A percentile compares a stretch with the other conserved stretches of the same genome.
Evolutionary conservation across 92 coral and sea anemone species (phyloP).

Genomic region (Virgularia gustaviana): DNA sequence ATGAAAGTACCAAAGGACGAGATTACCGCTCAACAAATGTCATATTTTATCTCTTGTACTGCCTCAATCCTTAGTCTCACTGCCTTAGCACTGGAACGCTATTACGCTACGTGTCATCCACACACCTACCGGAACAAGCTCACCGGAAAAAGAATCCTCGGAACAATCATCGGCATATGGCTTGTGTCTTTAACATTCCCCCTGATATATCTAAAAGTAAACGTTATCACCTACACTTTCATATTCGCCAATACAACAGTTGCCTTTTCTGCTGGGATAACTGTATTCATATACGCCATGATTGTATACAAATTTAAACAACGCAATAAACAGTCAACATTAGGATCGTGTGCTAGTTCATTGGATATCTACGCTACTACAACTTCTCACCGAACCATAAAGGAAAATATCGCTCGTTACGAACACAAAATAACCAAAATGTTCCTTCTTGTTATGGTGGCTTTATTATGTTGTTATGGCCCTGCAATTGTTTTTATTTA

Average conservation of each 20-base stretch:
- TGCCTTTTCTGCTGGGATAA: constrained; percentile 61
- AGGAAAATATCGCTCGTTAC: constrained; percentile 16
- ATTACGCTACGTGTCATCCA: constrained; percentile 18
- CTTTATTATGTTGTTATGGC: constrained; percentile 68
- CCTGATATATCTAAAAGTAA: constrained; percentile 68
- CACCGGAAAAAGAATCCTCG: constrained; percentile 13
- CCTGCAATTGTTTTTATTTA: constrained; percentile 73
- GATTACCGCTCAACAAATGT: constrained; percentile 15
- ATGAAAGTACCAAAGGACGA: neutral
- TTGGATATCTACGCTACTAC: neutral
- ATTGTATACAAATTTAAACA: constrained; percentile 58
- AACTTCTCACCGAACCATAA: neutral
- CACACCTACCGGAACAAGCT: constrained; percentile 21
- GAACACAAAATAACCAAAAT: constrained; percentile 84
- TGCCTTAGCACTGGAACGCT: constrained; percentile 36
- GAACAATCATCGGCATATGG: constrained; percentile 52
- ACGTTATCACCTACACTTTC: constrained; percentile 67
- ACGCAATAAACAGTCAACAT: neutral
- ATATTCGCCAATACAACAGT: constrained; percentile 80
- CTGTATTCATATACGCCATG: constrained; percentile 67
- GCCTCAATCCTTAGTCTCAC: constrained; percentile 32
- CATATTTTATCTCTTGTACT: constrained; percentile 35
- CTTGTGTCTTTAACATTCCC: constrained; percentile 69
- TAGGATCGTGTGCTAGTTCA: neutral
- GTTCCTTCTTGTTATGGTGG: constrained; percentile 65